These are phyloP conservation scores for Ommatoiulus sabulosus DNA, from an alignment of 2,888 invertebrate genomes.

Conservation along the genomic window DNA sequence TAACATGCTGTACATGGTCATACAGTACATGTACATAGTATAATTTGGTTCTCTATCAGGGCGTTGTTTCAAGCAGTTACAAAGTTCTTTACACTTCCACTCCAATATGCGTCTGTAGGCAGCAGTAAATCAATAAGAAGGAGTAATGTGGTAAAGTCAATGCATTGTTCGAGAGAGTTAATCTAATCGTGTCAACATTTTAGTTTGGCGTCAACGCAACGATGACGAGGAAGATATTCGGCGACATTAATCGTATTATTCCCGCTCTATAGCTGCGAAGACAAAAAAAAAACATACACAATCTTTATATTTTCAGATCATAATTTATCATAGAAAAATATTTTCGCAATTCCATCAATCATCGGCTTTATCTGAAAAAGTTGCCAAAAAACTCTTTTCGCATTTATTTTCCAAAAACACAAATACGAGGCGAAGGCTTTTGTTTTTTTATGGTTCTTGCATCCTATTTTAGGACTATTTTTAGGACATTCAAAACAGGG, in stretches of 20 bases:
- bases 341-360: conserved; percentile 50
- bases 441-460: not conserved
- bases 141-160: conserved; percentile 16
- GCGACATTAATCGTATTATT: conserved; percentile 52
- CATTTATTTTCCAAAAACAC: conserved; percentile 3
- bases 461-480: not conserved
- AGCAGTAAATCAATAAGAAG: not conserved
- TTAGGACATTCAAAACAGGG: not conserved
- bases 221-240: conserved; percentile 51
- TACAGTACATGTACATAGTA: too few relatives aligned
- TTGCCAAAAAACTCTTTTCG: conserved; percentile 15
- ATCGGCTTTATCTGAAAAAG: conserved; percentile 37
- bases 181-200: conserved; percentile 52
- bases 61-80: not conserved
- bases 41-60: too few relatives aligned
- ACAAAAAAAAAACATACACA: conserved; percentile 4
- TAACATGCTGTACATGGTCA: too few relatives aligned
- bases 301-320: conserved; percentile 23
- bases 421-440: not conserved
- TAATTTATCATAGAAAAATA: conserved; percentile 49
- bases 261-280: not conserved
- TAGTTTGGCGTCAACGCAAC: conserved; percentile 30
- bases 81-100: not conserved
- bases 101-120: not conserved
- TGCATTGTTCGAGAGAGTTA: conserved; percentile 33